Conservation (phyloP, 2,113 vertebrate genomes). For the Poeciliopsis turrubarensis region DNA sequence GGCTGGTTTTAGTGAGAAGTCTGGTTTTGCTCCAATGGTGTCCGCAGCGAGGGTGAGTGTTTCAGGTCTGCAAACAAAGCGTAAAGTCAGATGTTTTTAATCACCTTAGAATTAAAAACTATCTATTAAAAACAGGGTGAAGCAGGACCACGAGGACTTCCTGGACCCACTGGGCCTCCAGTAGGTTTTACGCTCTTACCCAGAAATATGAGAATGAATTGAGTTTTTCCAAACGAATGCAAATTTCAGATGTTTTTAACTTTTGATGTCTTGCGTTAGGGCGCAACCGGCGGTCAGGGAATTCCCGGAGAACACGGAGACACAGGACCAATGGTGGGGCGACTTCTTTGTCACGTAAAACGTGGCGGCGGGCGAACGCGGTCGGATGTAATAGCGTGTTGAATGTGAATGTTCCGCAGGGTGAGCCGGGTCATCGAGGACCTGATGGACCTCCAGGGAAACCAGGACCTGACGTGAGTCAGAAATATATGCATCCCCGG, state of each 20-base stretch:
- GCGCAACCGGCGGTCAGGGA: conserved; percentile 86
- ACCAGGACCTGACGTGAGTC: conserved; percentile 91
- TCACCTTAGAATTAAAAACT: background rate
- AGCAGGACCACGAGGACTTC: conserved; percentile 89
- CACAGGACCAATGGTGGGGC: conserved; percentile 87
- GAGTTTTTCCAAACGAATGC: background rate
- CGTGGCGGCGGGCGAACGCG: too few relatives aligned
- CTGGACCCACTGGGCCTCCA: conserved; percentile 83
- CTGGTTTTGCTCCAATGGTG: conserved; percentile 82
- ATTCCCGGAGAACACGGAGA: conserved; percentile 91
- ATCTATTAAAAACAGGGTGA: too few relatives aligned
- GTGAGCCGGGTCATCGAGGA: conserved; percentile 87
- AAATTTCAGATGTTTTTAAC: background rate
- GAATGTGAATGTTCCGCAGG: conserved; percentile 73
- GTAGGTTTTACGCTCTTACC: conserved; percentile 77
- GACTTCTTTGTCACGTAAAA: background rate
- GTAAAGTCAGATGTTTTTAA: background rate
- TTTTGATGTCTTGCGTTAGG: conserved; percentile 72
- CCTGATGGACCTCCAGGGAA: conserved; percentile 92
- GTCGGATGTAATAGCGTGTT: background rate
- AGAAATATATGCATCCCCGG: background rate
- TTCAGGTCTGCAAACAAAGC: background rate
- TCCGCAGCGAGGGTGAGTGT: conserved; percentile 86
- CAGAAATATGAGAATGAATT: background rate
- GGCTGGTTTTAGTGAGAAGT: conserved; percentile 91